Base-by-base conservation (phyloP, 2,888 invertebrate genomes). In the Bimastos eiseni region DNA sequence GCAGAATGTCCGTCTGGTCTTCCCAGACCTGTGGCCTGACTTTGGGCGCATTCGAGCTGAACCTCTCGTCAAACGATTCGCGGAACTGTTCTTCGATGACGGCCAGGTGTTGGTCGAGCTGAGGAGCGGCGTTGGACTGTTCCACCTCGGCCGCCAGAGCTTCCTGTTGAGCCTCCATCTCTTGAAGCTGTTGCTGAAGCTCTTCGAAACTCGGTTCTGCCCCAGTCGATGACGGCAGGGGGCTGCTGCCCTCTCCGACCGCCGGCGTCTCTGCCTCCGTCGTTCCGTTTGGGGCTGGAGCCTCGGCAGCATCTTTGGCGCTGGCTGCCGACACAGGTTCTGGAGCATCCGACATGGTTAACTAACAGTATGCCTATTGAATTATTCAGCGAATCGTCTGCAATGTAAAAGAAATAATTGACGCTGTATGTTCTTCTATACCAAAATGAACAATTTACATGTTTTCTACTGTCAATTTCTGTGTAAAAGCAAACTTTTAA, bases 21-120 rank as follows among this genome's bases (percentile, higher is more conserved):
- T 91, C 91, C 86, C 89, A 91, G 36, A 89, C 17, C 88, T 91
- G 83, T 37, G 90, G 90, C 83, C 41, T 36, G 33, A 49, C 88
- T 24, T 33, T 37, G 36, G 90, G 44, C 49, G 44, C 38, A 38
- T 38, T 38, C 17, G 89, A 89, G 38, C 89, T 36, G 89, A 90
- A 91, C 55, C 91, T 91, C 49, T 91, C 91, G 37, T 91, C 91
- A 34, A 90, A 90, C 17, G 83, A 41, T 83, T 44, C 88, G 90
- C 90, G 86, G 90, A 90, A 90, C 90, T 91, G 91, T 83, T 91
- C 91, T 88, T 91, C 91, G 24, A 91, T 91, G 37, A 90, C 84
- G 30, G 91, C 90, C 1, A 91, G 88, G 55, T 90, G 89, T 13
- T 19, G 83, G n/a, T 91, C 91, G n/a, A 86, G 86, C 86, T 36